Evolutionary conservation across 2,797 vertebrate genomes (phyloP).

Genomic region (Helicolenus hilgendorfi): DNA sequence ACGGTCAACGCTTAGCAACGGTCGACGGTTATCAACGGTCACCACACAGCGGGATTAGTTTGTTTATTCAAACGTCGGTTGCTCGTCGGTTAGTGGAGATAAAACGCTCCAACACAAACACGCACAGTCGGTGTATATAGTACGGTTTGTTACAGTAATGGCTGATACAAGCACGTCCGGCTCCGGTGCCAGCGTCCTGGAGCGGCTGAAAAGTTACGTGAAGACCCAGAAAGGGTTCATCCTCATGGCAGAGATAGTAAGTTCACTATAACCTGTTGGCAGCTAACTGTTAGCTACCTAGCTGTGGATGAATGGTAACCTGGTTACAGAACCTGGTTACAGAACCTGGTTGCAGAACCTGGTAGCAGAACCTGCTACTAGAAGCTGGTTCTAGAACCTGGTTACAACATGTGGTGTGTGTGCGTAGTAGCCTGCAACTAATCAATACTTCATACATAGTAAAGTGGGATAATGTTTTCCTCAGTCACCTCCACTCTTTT

Average conservation of each 20-base stretch:
- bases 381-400: neutral
- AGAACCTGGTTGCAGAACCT: too few relatives aligned
- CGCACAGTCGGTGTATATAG: neutral
- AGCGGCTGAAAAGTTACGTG: conserved; percentile 81
- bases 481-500: too few relatives aligned
- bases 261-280: conserved; percentile 32
- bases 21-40: too few relatives aligned
- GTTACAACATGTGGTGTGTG: neutral
- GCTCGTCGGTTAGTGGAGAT: neutral
- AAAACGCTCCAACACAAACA: neutral
- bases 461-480: neutral
- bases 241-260: conserved; percentile 87
- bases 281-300: neutral
- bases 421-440: neutral
- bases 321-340: too few relatives aligned
- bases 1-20: neutral
- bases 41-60: neutral
- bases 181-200: conserved; percentile 47
- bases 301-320: neutral
- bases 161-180: conserved; percentile 67
- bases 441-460: conserved; percentile 19
- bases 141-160: conserved; percentile 66
- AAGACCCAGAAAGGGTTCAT: conserved; percentile 85
- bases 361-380: too few relatives aligned
- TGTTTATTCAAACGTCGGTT: neutral